Base-by-base conservation (phyloP, 2,888 invertebrate genomes). In the Pristionchus entomophagus region DNA sequence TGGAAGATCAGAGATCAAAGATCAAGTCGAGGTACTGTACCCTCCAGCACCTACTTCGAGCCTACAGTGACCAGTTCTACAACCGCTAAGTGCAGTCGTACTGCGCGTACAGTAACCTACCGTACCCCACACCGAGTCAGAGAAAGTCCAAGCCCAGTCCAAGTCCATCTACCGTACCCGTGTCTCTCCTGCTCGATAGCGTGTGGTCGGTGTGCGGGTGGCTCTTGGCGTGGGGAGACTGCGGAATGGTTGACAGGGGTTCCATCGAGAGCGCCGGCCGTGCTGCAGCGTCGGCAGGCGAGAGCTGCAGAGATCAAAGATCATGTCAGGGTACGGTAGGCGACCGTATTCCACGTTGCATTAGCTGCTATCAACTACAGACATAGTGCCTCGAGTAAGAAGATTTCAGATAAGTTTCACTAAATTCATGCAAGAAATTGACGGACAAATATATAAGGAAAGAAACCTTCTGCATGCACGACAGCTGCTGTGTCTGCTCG, bases 401-500 rank as follows among this genome's bases (percentile, higher is more conserved):
- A 45, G 14, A 45, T 45, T 45, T 45, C 14, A 45, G 8, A 45
- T 10, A 10, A 45, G 6, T 45, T 45, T 45, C 14, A 45, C 6
- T 45, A 45, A 45, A 45, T 6, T 45, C 6, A 45, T 45, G 6
- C 14, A 10, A 45, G 14, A 45, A 45, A 45, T 45, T 45, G 6
- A 10, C 6, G 14, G 14, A 45, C 6, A 14, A 45, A 45, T 45
- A 45, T 45, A 10, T 45, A 10, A 45, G 6, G 14, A 45, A 45
- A 45, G 8, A 45, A 10, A 62, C 62, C 29, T 32, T 12, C 35
- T 65, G 32, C 65, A 65, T 32, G 32, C 32, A 35, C 17, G 65
- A 35, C 35, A 65, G 26, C 56, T n/a, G 65, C 35, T 65, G 65
- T 29, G 65, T 65, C 22, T 65, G 32, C 65, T 65, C 65, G 65